These are phyloP conservation scores for Labeo rohita DNA, from an alignment of 2,113 vertebrate species.

Conservation along the genomic window DNA sequence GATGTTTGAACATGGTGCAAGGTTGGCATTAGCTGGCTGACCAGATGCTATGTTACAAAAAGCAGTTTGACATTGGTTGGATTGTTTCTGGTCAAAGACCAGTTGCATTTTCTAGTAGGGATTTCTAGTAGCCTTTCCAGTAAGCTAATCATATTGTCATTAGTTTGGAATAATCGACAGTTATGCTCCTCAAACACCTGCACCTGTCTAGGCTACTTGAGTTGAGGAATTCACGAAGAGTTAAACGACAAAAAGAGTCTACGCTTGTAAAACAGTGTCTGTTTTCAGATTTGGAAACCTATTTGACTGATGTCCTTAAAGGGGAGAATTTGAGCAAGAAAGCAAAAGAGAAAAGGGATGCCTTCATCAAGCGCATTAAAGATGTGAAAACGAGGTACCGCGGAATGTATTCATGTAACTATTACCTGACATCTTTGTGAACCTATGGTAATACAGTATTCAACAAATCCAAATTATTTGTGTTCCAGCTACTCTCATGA, in stretches of 20 bases:
- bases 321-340: slow-evolving; percentile 92
- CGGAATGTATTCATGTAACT: slow-evolving; percentile 46
- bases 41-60: neutral
- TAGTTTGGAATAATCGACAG: neutral
- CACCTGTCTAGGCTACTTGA: neutral
- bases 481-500: slow-evolving; percentile 82
- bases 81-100: neutral
- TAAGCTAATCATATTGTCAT: neutral
- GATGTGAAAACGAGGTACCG: slow-evolving; percentile 82
- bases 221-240: neutral
- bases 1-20: neutral
- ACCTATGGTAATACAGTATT: neutral
- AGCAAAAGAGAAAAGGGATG: slow-evolving; percentile 88
- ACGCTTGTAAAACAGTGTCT: neutral
- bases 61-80: neutral
- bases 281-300: slow-evolving; percentile 85
- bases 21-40: neutral
- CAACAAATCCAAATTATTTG: slow-evolving; percentile 28
- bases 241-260: neutral
- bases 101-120: neutral
- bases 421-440: neutral
- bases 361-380: slow-evolving; percentile 87
- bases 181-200: neutral
- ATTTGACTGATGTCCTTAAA: slow-evolving; percentile 83
- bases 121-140: neutral